phyloP scores from a whole-genome alignment of 2,797 vertebrate species.

The Sebastes baramenuke region DNA sequence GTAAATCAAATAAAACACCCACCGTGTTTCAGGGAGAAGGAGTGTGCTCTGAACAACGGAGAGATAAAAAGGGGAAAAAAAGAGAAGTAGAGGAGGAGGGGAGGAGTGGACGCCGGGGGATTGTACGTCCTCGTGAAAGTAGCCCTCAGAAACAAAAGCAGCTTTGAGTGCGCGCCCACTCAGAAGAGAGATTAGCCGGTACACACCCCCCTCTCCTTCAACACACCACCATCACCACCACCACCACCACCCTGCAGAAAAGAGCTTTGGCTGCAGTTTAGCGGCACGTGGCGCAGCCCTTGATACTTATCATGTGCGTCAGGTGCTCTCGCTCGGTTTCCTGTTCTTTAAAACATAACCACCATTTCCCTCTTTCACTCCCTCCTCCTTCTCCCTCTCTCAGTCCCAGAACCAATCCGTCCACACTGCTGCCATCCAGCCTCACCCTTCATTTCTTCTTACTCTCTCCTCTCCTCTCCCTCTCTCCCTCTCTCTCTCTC shows the following conservation, averaged over 20 bases:
- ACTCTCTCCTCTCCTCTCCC: neutral
- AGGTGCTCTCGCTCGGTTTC: constrained; percentile 78
- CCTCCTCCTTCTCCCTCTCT: constrained; percentile 21
- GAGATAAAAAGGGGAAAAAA: constrained; percentile 56
- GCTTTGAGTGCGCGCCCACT: constrained; percentile 77
- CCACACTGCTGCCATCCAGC: constrained; percentile 19
- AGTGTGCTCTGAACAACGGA: constrained; percentile 44
- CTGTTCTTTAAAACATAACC: constrained; percentile 70
- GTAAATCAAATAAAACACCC: constrained; percentile 67
- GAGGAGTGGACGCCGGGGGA: constrained; percentile 57
- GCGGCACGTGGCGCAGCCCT: constrained; percentile 80
- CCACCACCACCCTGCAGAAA: constrained; percentile 52
- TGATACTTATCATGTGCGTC: constrained; percentile 82
- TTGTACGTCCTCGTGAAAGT: constrained; percentile 78
- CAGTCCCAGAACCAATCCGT: constrained; percentile 29
- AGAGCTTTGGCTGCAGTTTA: constrained; percentile 78
- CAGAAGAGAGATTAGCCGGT: constrained; percentile 75
- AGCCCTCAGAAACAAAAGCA: constrained; percentile 82
- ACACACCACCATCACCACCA: constrained; percentile 45
- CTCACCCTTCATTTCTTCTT: constrained; percentile 36
- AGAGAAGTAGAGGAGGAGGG: constrained; percentile 16
- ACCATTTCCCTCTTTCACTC: constrained; percentile 40
- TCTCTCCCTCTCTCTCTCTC: constrained; percentile 11
- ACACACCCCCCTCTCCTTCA: constrained; percentile 16
- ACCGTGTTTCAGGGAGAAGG: constrained; percentile 43